These are phyloP conservation scores for Gorsachius magnificus DNA, from an alignment of 2,797 vertebrate species.

Conservation along the genomic window DNA sequence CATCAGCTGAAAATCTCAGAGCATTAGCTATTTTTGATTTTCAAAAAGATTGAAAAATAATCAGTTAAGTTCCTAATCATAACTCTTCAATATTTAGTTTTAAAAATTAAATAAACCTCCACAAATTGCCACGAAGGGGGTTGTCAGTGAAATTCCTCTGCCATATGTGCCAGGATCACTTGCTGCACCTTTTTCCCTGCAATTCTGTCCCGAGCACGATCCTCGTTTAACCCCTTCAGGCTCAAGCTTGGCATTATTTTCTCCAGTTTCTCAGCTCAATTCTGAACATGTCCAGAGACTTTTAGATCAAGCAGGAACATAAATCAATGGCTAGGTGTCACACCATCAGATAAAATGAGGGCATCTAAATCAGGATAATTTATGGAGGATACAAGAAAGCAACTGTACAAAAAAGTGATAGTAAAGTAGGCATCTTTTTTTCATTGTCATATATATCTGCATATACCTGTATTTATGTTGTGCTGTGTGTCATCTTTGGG, in stretches of 20 bases:
- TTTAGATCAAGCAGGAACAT: neutral
- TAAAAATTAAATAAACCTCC: neutral
- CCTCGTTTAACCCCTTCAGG: neutral
- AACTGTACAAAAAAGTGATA: neutral
- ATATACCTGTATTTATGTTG: neutral
- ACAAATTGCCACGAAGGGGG: neutral
- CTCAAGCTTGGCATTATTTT: neutral
- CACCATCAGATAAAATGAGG: neutral
- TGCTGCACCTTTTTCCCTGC: neutral
- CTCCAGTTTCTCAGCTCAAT: neutral
- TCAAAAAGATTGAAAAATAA: neutral
- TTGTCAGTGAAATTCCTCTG: neutral
- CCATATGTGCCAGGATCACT: neutral
- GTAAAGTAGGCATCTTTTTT: neutral
- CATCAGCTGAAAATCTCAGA: neutral
- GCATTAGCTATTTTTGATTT: neutral
- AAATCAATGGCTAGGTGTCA: neutral
- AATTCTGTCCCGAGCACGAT: neutral
- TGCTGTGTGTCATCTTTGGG: neutral
- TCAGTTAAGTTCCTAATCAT: neutral
- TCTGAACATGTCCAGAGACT: neutral
- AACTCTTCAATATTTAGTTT: neutral
- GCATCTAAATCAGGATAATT: neutral
- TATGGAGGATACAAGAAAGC: neutral
- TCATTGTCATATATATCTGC: neutral